Percentiles rank a stretch among this genome's conserved stretches.
Conservation (phyloP, 2,888 invertebrate genomes). For the Watsonalla cultraria region DNA sequence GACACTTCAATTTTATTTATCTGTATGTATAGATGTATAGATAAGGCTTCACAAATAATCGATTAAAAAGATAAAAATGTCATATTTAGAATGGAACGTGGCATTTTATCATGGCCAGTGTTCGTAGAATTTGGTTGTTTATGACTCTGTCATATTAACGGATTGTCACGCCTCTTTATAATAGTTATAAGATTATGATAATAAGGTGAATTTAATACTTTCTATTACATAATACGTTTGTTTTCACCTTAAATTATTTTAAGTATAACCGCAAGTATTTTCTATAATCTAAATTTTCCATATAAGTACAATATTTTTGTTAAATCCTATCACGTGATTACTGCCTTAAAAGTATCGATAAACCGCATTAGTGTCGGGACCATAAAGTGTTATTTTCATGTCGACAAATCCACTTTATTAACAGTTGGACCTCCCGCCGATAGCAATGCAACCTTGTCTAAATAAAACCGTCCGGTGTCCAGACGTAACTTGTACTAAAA, state of each 20-base stretch:
- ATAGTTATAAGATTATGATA: no score
- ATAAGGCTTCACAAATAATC: no score
- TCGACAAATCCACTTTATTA: slow-evolving; percentile 76
- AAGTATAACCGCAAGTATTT: background rate
- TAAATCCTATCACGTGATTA: slow-evolving; percentile 38
- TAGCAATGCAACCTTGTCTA: slow-evolving; percentile 55
- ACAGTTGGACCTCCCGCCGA: slow-evolving; percentile 66
- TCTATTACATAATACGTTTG: background rate
- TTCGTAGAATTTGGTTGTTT: no score
- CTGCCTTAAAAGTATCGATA: slow-evolving; percentile 49
- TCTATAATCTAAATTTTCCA: slow-evolving; percentile 20
- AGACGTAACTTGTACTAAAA: slow-evolving; percentile 38
- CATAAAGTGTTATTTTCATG: slow-evolving; percentile 74
- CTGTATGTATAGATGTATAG: no score
- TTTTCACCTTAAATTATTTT: background rate
- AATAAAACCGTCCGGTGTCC: slow-evolving; percentile 32
- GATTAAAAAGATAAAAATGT: no score
- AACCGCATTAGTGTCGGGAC: slow-evolving; percentile 61
- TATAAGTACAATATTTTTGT: slow-evolving; percentile 29
- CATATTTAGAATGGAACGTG: no score
- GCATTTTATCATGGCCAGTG: no score
- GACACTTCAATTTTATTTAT: no score
- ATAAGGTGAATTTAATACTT: background rate
- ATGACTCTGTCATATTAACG: no score
- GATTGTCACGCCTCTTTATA: no score